Base-by-base conservation (phyloP, 2,113 vertebrate genomes). In the Neodontobutis hainanensis region DNA sequence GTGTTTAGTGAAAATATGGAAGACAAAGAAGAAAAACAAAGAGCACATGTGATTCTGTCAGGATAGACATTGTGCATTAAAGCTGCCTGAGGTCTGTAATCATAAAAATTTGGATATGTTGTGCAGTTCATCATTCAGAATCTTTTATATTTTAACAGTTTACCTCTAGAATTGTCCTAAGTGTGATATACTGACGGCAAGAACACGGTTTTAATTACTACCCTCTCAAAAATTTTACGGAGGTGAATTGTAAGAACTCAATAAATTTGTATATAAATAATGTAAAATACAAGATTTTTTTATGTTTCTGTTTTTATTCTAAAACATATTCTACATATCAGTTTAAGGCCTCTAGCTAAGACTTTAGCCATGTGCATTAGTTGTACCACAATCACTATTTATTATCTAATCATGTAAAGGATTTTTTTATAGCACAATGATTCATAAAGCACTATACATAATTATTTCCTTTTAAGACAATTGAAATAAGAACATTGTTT, bases 381-480 rank as follows among this genome's bases (percentile, higher is more conserved):
- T 43, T 19, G 55, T 3, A 19, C 14, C n/a, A 6, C 6, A 6
- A 40, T 40, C 5, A 40, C 38, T n/a, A 55, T 34, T 55, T n/a
- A 42, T 58, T 58, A 43, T 8, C 36, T 27, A 10, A 50, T 6
- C 5, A 40, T 10, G 42, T 36, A 9, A 19, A 15, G 10, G 40
- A 19, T 43, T 16, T 19, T 35, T 42, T 43, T 9, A 15, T 2
- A 43, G 1, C 52, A 55, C 52, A 55, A 11, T 49, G 7, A 15
- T 42, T 19, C 46, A 36, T 27, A 34, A 11, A 32, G 10, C 14
- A n/a, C 27, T 19, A 8, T 52, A 8, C 36, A 40, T 62, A 45
- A 61, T 53, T 40, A 58, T 65, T 52, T 11, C 42, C 38, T 5
- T 49, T 19, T 55, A 66, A 69, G 14, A 53, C 55, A 69, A 70